phyloP scores from a whole-genome alignment of 2,113 vertebrate species.

The Regulus satrapa region DNA sequence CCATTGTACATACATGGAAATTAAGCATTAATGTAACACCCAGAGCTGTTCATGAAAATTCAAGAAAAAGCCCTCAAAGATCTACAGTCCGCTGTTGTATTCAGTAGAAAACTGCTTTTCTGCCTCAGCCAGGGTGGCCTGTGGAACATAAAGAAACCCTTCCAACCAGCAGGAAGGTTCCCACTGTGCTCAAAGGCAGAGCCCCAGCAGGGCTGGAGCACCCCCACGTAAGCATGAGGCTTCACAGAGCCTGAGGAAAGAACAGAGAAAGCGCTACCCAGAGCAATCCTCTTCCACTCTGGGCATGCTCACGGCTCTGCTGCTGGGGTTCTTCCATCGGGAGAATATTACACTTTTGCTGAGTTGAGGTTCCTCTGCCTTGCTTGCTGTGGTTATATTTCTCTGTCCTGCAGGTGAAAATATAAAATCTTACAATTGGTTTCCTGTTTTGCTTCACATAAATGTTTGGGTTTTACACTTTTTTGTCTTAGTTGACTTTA shows the following conservation, averaged over 20 bases:
- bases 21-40: not conserved
- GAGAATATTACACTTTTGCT: not conserved
- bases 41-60: not conserved
- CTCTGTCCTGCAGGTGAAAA: not conserved
- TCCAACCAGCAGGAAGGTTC: not conserved
- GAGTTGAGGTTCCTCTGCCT: not conserved
- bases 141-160: not conserved
- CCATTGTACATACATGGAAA: not conserved
- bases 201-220: not conserved
- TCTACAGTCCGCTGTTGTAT: not conserved
- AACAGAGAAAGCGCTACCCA: not conserved
- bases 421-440: not conserved
- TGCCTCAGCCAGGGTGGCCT: not conserved
- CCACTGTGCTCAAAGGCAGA: not conserved
- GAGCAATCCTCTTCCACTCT: not conserved
- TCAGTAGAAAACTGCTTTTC: not conserved
- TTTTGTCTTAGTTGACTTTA: not conserved
- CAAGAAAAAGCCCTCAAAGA: not conserved
- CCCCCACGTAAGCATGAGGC: not conserved
- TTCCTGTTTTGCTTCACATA: not conserved
- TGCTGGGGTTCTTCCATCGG: not conserved
- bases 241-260: not conserved
- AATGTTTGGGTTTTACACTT: accelerated
- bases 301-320: not conserved
- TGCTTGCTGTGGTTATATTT: not conserved